Evolutionary conservation across 2,113 vertebrate species (phyloP).

Genomic region (Plectropomus leopardus): DNA sequence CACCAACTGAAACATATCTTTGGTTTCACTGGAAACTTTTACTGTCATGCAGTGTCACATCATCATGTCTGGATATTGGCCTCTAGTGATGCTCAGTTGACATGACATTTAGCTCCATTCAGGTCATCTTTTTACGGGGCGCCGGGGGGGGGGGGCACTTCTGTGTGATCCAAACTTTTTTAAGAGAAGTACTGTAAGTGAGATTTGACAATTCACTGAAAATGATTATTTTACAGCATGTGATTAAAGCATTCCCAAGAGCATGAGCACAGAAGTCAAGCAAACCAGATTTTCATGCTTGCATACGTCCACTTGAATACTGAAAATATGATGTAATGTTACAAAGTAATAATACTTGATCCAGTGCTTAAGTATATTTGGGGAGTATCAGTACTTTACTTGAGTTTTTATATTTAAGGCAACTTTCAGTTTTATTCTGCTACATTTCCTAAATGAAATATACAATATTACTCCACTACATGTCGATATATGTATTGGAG

Average conservation of each 20-base stretch:
- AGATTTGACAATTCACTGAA: slow-evolving; percentile 4
- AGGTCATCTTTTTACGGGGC: slow-evolving; percentile 22
- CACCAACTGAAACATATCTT: slow-evolving; percentile 38
- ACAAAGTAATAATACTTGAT: no score
- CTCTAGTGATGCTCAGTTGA: slow-evolving; percentile 36
- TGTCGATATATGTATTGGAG: no score
- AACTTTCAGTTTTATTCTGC: no score
- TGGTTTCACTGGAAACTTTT: slow-evolving; percentile 62
- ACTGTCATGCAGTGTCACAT: slow-evolving; percentile 35
- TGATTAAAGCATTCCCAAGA: background rate
- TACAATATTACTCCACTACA: no score
- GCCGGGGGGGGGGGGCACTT: background rate
- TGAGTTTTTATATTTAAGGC: no score
- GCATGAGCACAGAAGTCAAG: background rate
- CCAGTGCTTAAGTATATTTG: no score
- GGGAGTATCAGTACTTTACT: no score
- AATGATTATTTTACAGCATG: slow-evolving; percentile 26
- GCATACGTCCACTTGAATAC: background rate
- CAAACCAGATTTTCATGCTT: background rate
- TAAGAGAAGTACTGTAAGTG: no score
- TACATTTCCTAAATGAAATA: no score
- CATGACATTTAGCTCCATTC: slow-evolving; percentile 12
- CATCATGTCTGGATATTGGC: slow-evolving; percentile 25
- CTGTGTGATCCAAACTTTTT: no score
- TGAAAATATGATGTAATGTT: no score